phyloP scores from a whole-genome alignment of 2,888 invertebrate genomes.

The Horisme vitalbata region DNA sequence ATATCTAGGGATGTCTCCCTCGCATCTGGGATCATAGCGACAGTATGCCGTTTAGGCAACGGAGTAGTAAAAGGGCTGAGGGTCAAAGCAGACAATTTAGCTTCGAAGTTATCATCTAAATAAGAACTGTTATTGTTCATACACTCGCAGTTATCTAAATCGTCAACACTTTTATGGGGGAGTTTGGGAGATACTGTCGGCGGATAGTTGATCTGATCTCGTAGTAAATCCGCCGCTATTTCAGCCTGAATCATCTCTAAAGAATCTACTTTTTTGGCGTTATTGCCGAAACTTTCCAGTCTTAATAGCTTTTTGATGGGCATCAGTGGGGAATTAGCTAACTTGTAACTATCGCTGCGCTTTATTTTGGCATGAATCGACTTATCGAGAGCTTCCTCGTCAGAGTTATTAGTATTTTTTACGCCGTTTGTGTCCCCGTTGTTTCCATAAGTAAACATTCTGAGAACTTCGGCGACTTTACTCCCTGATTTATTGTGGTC shows the following conservation, averaged over 20 bases:
- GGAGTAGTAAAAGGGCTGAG: conserved; percentile 74
- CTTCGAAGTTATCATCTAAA: conserved; percentile 62
- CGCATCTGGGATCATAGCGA: conserved; percentile 64
- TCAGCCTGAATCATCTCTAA: conserved; percentile 84
- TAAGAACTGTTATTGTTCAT: conserved; percentile 49
- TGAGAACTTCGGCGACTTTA: conserved; percentile 74
- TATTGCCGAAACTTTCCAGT: conserved; percentile 71
- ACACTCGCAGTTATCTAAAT: conserved; percentile 62
- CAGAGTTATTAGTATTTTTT: conserved; percentile 36
- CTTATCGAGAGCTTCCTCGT: conserved; percentile 48
- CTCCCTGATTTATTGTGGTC: conserved; percentile 55
- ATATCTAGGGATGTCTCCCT: conserved; percentile 69
- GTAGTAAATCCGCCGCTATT: conserved; percentile 84
- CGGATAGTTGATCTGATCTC: conserved; percentile 88
- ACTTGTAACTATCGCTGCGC: conserved; percentile 92
- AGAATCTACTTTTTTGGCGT: conserved; percentile 74
- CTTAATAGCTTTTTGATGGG: conserved; percentile 85
- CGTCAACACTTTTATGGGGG: conserved; percentile 56
- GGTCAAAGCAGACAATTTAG: conserved; percentile 65
- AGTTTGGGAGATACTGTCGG: conserved; percentile 84
- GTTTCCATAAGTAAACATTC: conserved; percentile 71
- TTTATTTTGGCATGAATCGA: conserved; percentile 82
- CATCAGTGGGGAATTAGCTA: conserved; percentile 89
- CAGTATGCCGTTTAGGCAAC: conserved; percentile 66
- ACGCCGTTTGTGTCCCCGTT: conserved; percentile 48